A percentile compares a stretch with the other conserved stretches of the same genome.
Conservation (phyloP, 2,888 invertebrate species). For the Zaprionus obscuricornis region DNA sequence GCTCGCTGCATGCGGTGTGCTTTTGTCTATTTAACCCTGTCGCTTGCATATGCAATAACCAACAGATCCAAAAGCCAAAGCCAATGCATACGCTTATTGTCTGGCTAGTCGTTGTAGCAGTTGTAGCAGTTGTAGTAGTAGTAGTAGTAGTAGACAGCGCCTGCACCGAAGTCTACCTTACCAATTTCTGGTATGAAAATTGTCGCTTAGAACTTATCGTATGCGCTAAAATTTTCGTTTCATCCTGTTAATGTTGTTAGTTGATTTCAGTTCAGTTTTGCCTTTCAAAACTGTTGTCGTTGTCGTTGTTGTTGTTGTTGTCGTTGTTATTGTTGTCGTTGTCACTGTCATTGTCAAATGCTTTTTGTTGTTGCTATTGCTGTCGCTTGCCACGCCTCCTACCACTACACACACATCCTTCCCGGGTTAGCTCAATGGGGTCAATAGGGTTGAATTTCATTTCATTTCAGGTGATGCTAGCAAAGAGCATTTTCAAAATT, state of each 20-base stretch:
- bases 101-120: constrained; percentile 56
- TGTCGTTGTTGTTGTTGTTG: constrained; percentile 10
- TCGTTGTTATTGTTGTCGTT: constrained; percentile 21
- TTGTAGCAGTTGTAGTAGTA: too few relatives aligned
- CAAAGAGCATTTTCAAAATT: constrained; percentile 77
- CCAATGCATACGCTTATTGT: constrained; percentile 59
- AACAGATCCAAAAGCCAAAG: constrained; percentile 38
- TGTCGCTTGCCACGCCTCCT: constrained; percentile 32
- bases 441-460: constrained; percentile 43
- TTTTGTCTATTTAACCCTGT: constrained; percentile 62
- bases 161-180: background rate
- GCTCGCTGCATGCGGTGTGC: constrained; percentile 32
- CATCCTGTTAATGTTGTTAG: constrained; percentile 78
- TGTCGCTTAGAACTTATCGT: constrained; percentile 25
- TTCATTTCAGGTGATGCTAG: constrained; percentile 75
- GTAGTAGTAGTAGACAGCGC: too few relatives aligned
- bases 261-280: constrained; percentile 81
- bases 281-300: constrained; percentile 59
- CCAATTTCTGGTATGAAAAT: constrained; percentile 8
- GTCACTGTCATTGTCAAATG: background rate
- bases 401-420: background rate
- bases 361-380: constrained; percentile 17
- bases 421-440: constrained; percentile 46
- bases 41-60: constrained; percentile 63
- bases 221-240: constrained; percentile 68